Evolutionary conservation across 2,797 vertebrate genomes (phyloP).

Genomic region (Pelochelys cantorii): DNA sequence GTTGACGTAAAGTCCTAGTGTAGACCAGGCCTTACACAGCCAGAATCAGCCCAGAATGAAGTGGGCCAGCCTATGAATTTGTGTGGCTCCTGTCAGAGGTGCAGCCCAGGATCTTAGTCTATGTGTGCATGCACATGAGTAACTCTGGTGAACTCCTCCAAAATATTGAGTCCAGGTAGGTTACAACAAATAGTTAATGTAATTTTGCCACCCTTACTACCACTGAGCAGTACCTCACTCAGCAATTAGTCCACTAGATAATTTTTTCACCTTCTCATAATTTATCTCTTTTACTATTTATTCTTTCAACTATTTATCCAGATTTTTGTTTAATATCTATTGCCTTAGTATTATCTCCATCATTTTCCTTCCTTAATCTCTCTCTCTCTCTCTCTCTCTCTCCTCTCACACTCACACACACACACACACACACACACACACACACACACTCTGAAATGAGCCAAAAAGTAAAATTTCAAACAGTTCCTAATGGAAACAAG

Average conservation of each 20-base stretch:
- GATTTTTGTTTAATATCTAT: background rate
- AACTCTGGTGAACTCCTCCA: no score
- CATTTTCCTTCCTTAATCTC: background rate
- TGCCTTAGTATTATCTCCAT: background rate
- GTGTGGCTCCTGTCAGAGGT: no score
- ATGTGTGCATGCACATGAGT: no score
- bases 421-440: background rate
- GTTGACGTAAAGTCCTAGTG: no score
- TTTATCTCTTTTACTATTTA: background rate
- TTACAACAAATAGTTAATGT: no score
- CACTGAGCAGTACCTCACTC: background rate
- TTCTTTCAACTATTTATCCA: background rate
- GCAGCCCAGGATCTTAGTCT: no score
- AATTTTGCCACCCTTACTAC: background rate
- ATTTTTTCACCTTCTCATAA: background rate
- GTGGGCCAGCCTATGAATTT: no score
- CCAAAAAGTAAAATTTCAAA: background rate
- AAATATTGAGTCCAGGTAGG: no score
- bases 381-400: no score
- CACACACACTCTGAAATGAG: background rate
- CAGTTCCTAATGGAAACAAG: slow-evolving; percentile 22
- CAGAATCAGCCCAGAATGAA: no score
- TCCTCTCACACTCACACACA: no score
- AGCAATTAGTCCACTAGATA: background rate
- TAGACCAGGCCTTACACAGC: no score